Conservation (phyloP, 2,113 vertebrate species). For the Pithys albifrons region DNA sequence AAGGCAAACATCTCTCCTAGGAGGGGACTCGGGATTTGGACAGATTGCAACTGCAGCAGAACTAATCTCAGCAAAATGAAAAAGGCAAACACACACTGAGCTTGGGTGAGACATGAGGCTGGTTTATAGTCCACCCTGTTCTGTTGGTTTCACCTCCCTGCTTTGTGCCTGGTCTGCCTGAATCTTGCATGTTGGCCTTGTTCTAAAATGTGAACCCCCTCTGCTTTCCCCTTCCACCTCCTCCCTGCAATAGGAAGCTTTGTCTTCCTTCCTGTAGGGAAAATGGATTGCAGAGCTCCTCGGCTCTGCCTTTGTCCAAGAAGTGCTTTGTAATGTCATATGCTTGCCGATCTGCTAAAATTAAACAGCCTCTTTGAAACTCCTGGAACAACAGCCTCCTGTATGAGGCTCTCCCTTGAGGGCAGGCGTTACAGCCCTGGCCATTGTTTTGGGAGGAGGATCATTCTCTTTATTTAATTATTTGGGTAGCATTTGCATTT, state of each 20-base stretch:
- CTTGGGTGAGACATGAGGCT: not conserved
- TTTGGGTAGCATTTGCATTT: not conserved
- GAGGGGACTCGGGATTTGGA: not conserved
- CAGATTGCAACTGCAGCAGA: not conserved
- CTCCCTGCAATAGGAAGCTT: slow-evolving; percentile 9
- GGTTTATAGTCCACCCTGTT: not conserved
- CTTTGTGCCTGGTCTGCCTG: not conserved
- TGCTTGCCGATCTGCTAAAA: not conserved
- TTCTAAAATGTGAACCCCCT: not conserved
- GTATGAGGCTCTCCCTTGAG: not conserved
- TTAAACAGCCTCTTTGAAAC: not conserved
- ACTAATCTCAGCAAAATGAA: not conserved
- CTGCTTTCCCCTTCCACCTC: slow-evolving; percentile 5
- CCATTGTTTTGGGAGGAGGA: slow-evolving; percentile 4
- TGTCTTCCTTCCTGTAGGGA: slow-evolving; percentile 39
- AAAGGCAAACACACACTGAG: not conserved
- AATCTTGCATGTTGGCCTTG: not conserved
- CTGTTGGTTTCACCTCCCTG: not conserved
- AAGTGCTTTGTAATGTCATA: not conserved
- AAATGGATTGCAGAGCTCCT: not conserved
- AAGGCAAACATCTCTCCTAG: not conserved
- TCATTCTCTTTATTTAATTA: not conserved
- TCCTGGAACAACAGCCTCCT: not conserved
- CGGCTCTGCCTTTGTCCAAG: not conserved
- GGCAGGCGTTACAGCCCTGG: not conserved